Conservation (phyloP, 2,797 vertebrate genomes). For the Crax fasciolata region DNA sequence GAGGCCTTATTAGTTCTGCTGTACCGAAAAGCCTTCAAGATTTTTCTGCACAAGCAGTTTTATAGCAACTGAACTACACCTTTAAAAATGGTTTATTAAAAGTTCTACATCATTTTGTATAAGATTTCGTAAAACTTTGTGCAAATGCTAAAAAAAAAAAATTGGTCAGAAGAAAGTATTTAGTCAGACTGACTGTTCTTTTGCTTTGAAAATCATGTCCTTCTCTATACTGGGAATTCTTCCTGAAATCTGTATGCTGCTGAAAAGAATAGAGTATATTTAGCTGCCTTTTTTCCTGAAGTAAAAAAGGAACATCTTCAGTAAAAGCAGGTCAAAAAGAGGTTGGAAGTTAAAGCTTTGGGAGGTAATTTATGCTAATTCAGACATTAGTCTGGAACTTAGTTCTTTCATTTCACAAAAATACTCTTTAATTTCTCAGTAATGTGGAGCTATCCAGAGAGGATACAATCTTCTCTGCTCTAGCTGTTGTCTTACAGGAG, state of each 20-base stretch:
- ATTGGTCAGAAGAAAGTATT: not conserved
- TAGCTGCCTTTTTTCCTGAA: not conserved
- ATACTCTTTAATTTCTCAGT: constrained; percentile 27
- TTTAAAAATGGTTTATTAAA: constrained; percentile 21
- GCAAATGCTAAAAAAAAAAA: not conserved
- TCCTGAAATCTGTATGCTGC: not conserved
- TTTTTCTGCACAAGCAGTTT: not conserved
- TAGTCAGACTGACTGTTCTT: constrained; percentile 3
- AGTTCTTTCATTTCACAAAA: constrained; percentile 25
- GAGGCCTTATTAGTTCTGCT: not conserved
- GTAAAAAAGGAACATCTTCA: constrained; percentile 19
- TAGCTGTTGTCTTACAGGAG: not conserved
- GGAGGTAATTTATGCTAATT: constrained; percentile 66
- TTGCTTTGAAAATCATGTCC: constrained; percentile 31
- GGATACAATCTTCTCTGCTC: not conserved
- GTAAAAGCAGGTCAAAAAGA: constrained; percentile 54
- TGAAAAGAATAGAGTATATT: constrained; percentile 52
- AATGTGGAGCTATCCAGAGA: not conserved
- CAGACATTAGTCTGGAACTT: constrained; percentile 41
- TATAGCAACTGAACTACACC: not conserved
- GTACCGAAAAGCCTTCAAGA: not conserved
- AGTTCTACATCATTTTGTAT: not conserved
- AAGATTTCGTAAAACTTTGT: constrained; percentile 4
- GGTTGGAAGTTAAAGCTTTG: constrained; percentile 57
- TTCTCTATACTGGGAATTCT: not conserved